Evolutionary conservation across 2,797 vertebrate species (phyloP).

Genomic region (Sebastolobus alascanus): DNA sequence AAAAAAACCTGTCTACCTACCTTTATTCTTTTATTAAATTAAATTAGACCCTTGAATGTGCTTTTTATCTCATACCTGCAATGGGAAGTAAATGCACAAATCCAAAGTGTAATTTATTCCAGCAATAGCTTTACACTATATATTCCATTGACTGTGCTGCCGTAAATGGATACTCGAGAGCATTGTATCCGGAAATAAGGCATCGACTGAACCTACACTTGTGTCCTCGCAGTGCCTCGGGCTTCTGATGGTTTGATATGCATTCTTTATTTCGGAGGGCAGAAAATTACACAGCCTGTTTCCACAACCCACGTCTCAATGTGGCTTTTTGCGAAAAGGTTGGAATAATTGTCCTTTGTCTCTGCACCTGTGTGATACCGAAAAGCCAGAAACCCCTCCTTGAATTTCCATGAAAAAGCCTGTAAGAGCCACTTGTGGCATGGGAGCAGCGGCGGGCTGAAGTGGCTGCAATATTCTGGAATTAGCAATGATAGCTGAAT

Average conservation of each 20-base stretch:
- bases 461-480: conserved; percentile 77
- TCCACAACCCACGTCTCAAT: conserved; percentile 60
- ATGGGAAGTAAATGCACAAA: not conserved
- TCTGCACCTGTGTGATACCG: conserved; percentile 70
- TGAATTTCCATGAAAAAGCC: conserved; percentile 76
- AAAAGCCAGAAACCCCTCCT: conserved; percentile 71
- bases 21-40: not conserved
- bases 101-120: not conserved
- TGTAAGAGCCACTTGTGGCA: conserved; percentile 72
- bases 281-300: conserved; percentile 56
- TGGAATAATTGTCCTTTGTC: conserved; percentile 75
- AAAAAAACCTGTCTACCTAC: not conserved
- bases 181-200: conserved; percentile 22
- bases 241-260: conserved; percentile 40
- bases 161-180: conserved; percentile 13
- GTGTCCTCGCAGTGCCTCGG: not conserved
- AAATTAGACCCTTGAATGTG: not conserved
- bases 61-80: conserved; percentile 6
- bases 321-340: conserved; percentile 65
- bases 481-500: conserved; percentile 73
- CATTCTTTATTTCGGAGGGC: conserved; percentile 56
- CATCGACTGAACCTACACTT: conserved; percentile 27
- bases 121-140: not conserved
- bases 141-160: not conserved
- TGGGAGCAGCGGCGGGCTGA: conserved; percentile 60